Conservation (phyloP, 1,140 invertebrate genomes). For the Diplogasteroides magnus region DNA sequence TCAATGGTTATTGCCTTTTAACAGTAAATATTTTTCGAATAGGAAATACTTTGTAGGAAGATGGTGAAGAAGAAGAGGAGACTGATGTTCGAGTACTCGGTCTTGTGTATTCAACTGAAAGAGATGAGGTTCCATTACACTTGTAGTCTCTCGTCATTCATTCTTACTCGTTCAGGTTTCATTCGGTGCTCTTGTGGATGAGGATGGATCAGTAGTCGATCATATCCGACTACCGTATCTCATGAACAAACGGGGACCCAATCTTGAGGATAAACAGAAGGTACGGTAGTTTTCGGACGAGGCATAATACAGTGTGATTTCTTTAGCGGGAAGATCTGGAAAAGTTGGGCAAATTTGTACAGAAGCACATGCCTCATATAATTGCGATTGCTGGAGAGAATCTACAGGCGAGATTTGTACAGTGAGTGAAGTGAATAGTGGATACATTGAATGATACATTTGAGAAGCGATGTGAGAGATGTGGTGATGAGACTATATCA, state of each 20-base stretch:
- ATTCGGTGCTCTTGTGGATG: constrained; percentile 77
- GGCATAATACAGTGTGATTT: neutral
- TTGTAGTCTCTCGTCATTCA: no score
- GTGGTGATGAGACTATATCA: neutral
- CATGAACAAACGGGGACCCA: neutral
- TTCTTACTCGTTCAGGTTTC: no score
- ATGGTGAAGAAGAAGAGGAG: constrained; percentile 78
- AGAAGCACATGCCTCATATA: neutral
- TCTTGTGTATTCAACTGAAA: constrained; percentile 77
- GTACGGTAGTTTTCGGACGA: neutral
- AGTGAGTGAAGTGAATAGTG: neutral
- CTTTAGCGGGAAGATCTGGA: neutral
- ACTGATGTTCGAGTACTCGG: constrained; percentile 76
- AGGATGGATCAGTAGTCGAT: constrained; percentile 85
- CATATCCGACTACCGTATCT: constrained; percentile 65
- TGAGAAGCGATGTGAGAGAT: neutral
- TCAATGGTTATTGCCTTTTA: no score
- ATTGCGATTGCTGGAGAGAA: neutral
- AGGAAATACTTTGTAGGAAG: no score
- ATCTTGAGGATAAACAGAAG: neutral
- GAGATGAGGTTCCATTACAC: constrained; percentile 1
- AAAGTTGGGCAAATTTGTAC: neutral
- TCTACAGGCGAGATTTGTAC: neutral
- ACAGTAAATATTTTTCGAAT: no score
- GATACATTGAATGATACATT: neutral